Evolutionary conservation across 2,113 vertebrate genomes (phyloP), one percentile per base, ranked within the genome.

Genomic region (Actinemys pallida): DNA sequence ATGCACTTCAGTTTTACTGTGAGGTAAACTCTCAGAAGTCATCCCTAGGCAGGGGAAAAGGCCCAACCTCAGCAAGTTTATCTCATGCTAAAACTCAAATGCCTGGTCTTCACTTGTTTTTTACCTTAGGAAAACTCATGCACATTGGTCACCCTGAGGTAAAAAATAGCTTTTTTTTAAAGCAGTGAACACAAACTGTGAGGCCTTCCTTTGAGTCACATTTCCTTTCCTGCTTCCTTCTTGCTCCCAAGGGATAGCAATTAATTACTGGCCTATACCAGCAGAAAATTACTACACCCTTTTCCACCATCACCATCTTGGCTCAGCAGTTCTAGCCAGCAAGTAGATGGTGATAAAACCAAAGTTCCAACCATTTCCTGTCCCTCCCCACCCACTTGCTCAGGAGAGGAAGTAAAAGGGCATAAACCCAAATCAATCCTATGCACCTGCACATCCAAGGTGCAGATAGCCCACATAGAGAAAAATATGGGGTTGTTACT

Each of bases 171-270:
- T 62, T 62, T 31, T 59, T 62, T 62, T 35, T 45, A 45, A 19
- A 62, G 65, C 65, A 72, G 65, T 72, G n/a, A 72, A 39, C 65
- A 39, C 65, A 72, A 0, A 0, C 20, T 35, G 0, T 0, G 42
- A 87, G 83, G 39, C 17, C 78, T 29, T 29, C 35, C 80, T 95
- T 12, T 57, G 17, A 94, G 72, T 13, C 20, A 6, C 39, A 69
- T 20, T 92, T 92, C 47, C 39, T 78, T 27, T 95, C 24, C 31
- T 22, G 39, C 22, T 29, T 35, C 5, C 65, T 35, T 22, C 39
- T 49, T 10, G 59, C 29, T 81, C 29, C 75, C 16, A 20, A 62
- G 24, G 42, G 8, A 10, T 20, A 8, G 20, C 72, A 22, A 29
- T 56, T 75, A 75, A 75, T 90, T 91, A 49, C 62, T 39, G 53